phyloP scores from a whole-genome alignment of 2,888 invertebrate genomes.

The Eledona agricola region DNA sequence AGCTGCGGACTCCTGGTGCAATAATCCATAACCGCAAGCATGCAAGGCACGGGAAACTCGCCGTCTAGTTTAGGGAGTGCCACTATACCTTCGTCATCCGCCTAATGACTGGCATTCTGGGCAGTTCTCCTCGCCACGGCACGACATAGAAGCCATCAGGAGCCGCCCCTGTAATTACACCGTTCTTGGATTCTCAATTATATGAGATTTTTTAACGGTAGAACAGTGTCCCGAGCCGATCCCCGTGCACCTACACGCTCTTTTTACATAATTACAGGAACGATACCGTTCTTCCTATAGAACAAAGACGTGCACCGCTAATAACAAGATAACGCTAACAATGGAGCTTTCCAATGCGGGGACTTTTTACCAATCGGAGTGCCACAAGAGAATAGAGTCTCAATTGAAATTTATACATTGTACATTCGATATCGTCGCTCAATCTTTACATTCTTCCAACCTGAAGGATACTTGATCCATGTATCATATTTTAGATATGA shows the following conservation, averaged over 20 bases:
- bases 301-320: slow-evolving; percentile 2
- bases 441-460: too few relatives aligned
- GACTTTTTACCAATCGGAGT: too few relatives aligned
- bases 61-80: slow-evolving; percentile 35
- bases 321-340: slow-evolving; percentile 1
- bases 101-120: slow-evolving; percentile 36
- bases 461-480: too few relatives aligned
- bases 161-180: slow-evolving; percentile 35
- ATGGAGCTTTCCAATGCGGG: not conserved
- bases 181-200: slow-evolving; percentile 25
- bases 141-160: slow-evolving; percentile 30
- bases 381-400: slow-evolving; percentile 1
- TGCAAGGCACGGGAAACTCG: slow-evolving; percentile 40
- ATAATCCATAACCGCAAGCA: slow-evolving; percentile 47
- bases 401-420: too few relatives aligned
- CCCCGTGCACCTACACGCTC: slow-evolving; percentile 10
- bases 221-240: not conserved
- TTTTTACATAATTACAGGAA: slow-evolving; percentile 14
- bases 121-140: slow-evolving; percentile 20
- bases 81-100: slow-evolving; percentile 33
- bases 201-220: slow-evolving; percentile 17
- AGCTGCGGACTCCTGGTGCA: slow-evolving; percentile 41
- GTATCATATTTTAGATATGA: too few relatives aligned
- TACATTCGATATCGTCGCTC: too few relatives aligned
- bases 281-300: not conserved